Evolutionary conservation across 2,888 invertebrate genomes (phyloP).

Genomic region (Drosophila atripex): DNA sequence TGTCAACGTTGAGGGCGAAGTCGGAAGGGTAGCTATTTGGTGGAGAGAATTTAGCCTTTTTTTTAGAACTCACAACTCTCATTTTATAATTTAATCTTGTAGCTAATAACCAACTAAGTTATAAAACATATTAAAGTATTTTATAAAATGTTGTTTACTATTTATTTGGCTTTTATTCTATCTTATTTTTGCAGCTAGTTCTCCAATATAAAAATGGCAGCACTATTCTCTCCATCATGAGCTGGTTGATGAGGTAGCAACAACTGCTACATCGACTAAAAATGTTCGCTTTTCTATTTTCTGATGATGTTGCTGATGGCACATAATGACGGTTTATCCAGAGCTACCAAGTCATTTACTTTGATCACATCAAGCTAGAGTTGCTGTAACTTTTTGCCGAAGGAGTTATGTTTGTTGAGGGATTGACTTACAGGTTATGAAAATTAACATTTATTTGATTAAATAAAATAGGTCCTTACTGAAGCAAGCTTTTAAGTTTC

Average conservation of each 20-base stretch:
- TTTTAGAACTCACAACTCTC: neutral
- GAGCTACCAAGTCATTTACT: slow-evolving; percentile 52
- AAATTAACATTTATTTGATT: neutral
- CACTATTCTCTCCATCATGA: slow-evolving; percentile 17
- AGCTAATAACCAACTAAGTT: too few relatives aligned
- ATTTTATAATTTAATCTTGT: too few relatives aligned
- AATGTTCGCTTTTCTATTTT: neutral
- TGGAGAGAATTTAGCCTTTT: neutral
- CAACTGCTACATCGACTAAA: slow-evolving; percentile 12
- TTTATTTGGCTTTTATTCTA: neutral
- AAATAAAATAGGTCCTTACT: too few relatives aligned
- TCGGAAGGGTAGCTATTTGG: neutral
- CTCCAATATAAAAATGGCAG: neutral
- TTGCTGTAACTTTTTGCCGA: neutral
- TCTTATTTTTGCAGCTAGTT: neutral
- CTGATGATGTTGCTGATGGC: slow-evolving; percentile 46
- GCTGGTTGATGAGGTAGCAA: slow-evolving; percentile 36
- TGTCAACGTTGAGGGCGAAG: slow-evolving; percentile 2
- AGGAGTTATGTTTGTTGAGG: neutral
- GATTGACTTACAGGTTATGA: neutral
- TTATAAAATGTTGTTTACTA: neutral
- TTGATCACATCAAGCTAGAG: slow-evolving; percentile 44
- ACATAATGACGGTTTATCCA: slow-evolving; percentile 55
- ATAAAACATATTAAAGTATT: neutral
- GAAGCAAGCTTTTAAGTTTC: neutral